A percentile compares a stretch with the other conserved stretches of the same genome.
phyloP scores from a whole-genome alignment of 2,888 invertebrate species.

The Aphidoletes aphidimyza region DNA sequence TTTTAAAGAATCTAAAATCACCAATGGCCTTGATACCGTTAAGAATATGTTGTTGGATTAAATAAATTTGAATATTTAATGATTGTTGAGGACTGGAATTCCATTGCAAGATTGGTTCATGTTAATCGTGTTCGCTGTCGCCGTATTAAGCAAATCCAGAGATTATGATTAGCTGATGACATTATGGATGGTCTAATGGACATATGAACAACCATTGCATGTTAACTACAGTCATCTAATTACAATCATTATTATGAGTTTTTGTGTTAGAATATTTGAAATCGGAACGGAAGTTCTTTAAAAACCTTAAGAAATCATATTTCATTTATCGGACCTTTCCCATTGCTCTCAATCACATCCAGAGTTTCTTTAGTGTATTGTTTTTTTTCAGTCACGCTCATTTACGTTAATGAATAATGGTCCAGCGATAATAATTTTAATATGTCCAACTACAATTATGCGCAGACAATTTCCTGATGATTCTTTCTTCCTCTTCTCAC shows the following conservation, averaged over 20 bases:
- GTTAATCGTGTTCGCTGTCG: too few species aligned
- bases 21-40: too few species aligned
- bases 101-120: too few species aligned
- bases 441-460: background rate
- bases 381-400: background rate
- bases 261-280: background rate
- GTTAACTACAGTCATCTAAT: background rate
- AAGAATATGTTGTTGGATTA: too few species aligned
- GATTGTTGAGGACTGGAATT: too few species aligned
- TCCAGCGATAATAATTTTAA: background rate
- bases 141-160: background rate
- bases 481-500: background rate
- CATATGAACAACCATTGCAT: background rate
- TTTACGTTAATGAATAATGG: too few species aligned
- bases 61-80: too few species aligned
- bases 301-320: background rate
- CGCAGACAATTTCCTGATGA: background rate
- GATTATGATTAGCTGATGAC: slow-evolving; percentile 12
- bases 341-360: background rate
- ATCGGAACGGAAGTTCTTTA: slow-evolving; percentile 12
- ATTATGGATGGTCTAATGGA: slow-evolving; percentile 40
- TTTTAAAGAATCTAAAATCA: too few species aligned
- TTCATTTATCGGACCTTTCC: background rate
- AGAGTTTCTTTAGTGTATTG: background rate
- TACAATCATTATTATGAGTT: background rate